These are phyloP conservation scores for Neotragus pygmaeus DNA, from an alignment of 2,113 vertebrate species.

Conservation along the genomic window DNA sequence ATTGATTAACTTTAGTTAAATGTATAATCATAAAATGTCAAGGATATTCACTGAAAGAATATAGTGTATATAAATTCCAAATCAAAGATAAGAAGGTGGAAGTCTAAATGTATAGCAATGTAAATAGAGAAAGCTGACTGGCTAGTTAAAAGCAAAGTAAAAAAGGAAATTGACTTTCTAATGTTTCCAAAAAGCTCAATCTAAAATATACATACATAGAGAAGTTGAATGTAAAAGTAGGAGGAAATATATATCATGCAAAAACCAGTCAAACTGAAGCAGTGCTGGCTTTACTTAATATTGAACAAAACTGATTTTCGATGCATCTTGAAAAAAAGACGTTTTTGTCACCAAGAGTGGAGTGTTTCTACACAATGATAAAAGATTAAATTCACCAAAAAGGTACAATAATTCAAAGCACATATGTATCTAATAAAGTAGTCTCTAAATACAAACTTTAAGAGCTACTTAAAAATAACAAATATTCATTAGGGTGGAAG, in stretches of 20 bases:
- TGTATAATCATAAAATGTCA: not conserved
- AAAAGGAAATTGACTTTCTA: not conserved
- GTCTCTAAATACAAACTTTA: not conserved
- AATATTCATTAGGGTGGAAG: not conserved
- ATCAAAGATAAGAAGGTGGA: not conserved
- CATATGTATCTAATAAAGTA: not conserved
- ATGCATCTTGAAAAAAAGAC: not conserved
- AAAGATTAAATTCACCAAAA: not conserved
- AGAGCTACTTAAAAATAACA: not conserved
- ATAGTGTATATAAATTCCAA: not conserved
- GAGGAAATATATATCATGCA: not conserved
- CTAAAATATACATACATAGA: not conserved
- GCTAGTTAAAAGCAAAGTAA: not conserved
- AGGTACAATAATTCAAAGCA: not conserved
- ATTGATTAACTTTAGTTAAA: not conserved
- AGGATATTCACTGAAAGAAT: not conserved
- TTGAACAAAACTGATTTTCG: not conserved
- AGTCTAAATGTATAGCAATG: not conserved
- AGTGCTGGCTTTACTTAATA: not conserved
- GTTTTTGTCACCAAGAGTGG: not conserved
- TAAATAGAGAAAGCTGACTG: not conserved
- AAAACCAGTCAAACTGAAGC: not conserved
- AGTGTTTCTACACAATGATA: not conserved
- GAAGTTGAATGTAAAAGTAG: not conserved
- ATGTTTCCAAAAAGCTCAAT: not conserved